A percentile compares a stretch with the other conserved stretches of the same genome.
These are phyloP conservation scores for Crossaster papposus DNA, from an alignment of 53 echinoderm and acorn worm species.

Conservation along the genomic window DNA sequence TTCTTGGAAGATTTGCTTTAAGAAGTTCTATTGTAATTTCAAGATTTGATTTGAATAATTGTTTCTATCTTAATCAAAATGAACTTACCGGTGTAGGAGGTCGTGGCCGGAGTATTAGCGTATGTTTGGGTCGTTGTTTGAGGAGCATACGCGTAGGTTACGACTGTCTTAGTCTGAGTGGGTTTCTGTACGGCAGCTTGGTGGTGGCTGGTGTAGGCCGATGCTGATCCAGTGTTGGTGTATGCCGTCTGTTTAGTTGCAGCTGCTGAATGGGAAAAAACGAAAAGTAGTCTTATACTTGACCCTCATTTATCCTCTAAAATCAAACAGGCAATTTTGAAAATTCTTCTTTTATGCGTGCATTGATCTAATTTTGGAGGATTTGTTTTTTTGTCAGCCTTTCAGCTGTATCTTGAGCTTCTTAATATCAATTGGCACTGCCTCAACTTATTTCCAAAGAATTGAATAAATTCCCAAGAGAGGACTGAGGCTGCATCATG, in stretches of 20 bases:
- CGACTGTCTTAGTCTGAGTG: conserved; percentile 77
- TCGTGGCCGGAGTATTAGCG: conserved; percentile 69
- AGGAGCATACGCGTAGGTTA: conserved; percentile 80
- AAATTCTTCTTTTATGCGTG: too few species aligned
- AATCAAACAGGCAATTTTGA: too few species aligned
- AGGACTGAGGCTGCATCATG: not conserved
- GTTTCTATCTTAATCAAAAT: too few species aligned
- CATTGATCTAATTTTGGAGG: too few species aligned
- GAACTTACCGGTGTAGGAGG: conserved; percentile 48
- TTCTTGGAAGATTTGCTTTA: too few species aligned
- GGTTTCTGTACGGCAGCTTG: conserved; percentile 70
- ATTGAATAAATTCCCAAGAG: not conserved
- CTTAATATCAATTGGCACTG: too few species aligned
- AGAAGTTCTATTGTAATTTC: too few species aligned
- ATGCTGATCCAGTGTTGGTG: conserved; percentile 47
- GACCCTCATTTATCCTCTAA: not conserved
- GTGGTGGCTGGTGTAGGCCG: conserved; percentile 53
- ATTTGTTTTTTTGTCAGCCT: too few species aligned
- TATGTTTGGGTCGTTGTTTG: conserved; percentile 77
- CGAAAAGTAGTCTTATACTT: not conserved
- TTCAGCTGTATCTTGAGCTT: too few species aligned
- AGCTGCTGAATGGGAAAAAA: not conserved
- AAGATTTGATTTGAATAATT: too few species aligned
- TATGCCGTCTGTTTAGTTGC: conserved; percentile 51
- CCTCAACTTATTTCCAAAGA: not conserved